These are phyloP conservation scores for Muscina levida DNA, from an alignment of 2,888 invertebrate genomes.

Conservation along the genomic window DNA sequence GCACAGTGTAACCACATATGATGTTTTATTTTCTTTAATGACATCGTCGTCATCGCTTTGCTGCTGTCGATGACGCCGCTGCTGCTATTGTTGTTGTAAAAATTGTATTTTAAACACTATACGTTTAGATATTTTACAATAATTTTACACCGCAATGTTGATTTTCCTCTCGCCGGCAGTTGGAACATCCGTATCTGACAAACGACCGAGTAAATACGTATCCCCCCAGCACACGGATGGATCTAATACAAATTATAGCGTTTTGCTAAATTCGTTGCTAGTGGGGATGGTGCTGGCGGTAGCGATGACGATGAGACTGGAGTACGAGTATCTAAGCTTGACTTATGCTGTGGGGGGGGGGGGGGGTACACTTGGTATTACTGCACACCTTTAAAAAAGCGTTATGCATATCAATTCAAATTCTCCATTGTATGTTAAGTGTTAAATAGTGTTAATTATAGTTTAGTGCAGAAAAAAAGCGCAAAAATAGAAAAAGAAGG, in stretches of 20 bases:
- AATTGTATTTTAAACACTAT: not conserved
- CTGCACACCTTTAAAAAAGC: conserved; percentile 55
- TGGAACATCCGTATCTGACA: conserved; percentile 22
- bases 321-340: no score
- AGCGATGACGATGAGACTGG: no score
- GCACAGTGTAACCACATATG: no score
- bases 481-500: not conserved
- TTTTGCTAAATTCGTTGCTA: not conserved
- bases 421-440: conserved; percentile 44
- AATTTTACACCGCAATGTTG: not conserved
- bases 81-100: no score
- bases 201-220: no score
- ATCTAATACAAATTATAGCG: conserved; percentile 17
- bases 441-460: conserved; percentile 58
- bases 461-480: not conserved
- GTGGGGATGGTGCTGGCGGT: not conserved
- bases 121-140: not conserved
- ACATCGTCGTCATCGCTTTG: no score
- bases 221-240: no score
- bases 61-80: no score
- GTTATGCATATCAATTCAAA: conserved; percentile 47
- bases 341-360: not conserved
- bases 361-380: conserved; percentile 8
- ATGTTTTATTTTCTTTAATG: no score
- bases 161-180: not conserved